Evolutionary conservation across 2,888 invertebrate species (phyloP), one percentile per base, ranked within the genome.

Genomic region (Parnassius orleans): DNA sequence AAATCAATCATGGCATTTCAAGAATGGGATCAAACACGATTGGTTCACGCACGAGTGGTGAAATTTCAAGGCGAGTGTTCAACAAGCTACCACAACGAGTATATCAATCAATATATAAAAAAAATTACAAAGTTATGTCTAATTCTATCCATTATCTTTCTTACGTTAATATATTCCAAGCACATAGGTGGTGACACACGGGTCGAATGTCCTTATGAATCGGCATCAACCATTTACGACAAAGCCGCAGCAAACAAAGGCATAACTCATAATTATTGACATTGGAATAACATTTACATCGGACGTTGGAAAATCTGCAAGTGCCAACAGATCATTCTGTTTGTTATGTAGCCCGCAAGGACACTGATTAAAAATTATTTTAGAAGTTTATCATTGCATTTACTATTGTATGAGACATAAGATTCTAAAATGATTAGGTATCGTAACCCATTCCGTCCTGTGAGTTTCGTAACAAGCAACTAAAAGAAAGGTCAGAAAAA

Each of bases 101-200:
- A 33, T 33, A 33, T 33, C 3, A 33, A 3, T 33, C 33, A 33
- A 3, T 7, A 33, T 33, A 33, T 33, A 7, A 7, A 33, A 24
- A 24, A 33, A 33, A 3, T 7, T 3, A 3, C 33, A 33, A 33
- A 33, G 5, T 33, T 5, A 33, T 33, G 33, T 33, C 33, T 33
- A 33, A 33, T 33, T 33, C 3, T 7, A 33, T 33, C 7, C 33
- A 33, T 33, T 33, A 3, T 53, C 53, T 64, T 63, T 56, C 59
- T 55, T 14, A 53, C 19, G 42, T 42, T 72, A 77, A 79, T 74
- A 62, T 75, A 83, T 83, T 76, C 82, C 44, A 57, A 46, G 56
- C 83, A 79, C 81, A 81, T 75, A 58, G 61, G 56, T 57, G 57
- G 58, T 72, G 73, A 73, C 71, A 65, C 70, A 72, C 65, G 64